Conservation (phyloP, 1,140 invertebrate genomes). For the Anadara kagoshimensis region DNA sequence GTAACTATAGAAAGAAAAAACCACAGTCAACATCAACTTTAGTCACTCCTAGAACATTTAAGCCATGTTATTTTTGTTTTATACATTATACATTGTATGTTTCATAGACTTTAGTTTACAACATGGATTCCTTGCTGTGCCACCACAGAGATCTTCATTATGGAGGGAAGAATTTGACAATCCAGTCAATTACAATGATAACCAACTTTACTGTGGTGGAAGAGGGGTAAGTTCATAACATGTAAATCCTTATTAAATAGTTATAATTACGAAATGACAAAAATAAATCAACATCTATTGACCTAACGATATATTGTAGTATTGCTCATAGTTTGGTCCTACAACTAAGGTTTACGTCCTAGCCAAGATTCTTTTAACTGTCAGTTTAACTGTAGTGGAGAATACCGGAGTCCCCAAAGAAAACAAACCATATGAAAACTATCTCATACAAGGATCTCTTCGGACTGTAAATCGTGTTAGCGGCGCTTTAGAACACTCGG, state of each 20-base stretch:
- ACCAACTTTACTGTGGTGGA: constrained; percentile 88
- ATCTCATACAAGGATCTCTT: too few species aligned
- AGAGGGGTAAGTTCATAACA: constrained; percentile 21
- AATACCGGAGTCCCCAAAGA: too few species aligned
- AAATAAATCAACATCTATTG: too few species aligned
- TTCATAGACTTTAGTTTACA: background rate
- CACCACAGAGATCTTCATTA: constrained; percentile 92
- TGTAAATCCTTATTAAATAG: background rate
- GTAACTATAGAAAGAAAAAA: background rate
- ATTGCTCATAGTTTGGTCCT: too few species aligned
- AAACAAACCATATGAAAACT: too few species aligned
- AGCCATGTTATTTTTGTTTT: background rate
- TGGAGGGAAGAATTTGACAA: constrained; percentile 91
- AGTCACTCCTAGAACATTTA: background rate
- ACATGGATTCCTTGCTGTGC: constrained; percentile 91
- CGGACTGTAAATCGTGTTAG: too few species aligned
- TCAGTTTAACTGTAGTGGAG: too few species aligned
- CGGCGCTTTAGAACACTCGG: too few species aligned
- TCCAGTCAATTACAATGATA: constrained; percentile 96
- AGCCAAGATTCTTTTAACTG: too few species aligned
- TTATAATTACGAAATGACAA: too few species aligned
- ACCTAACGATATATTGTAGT: too few species aligned
- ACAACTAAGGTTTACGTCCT: too few species aligned
- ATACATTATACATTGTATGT: background rate
- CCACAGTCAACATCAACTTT: background rate